These are phyloP conservation scores for Crotalus horridus DNA, from an alignment of 2,113 vertebrate species.

Conservation along the genomic window DNA sequence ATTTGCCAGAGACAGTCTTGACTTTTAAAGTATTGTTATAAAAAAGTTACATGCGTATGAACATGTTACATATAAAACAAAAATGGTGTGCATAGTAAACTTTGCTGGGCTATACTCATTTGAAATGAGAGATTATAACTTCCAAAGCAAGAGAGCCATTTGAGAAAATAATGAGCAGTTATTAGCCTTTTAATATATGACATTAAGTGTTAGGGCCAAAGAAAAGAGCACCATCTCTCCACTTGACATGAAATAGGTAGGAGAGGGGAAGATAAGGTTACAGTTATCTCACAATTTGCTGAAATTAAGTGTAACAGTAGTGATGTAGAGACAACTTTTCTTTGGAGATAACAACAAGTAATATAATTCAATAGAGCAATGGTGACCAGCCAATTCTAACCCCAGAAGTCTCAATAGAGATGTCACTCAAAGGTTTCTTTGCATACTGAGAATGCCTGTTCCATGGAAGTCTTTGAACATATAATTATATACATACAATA, in stretches of 20 bases:
- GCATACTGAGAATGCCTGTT: background rate
- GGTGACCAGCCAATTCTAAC: background rate
- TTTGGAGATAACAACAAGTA: background rate
- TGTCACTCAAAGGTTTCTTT: background rate
- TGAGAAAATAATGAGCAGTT: constrained; percentile 1
- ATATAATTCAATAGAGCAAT: background rate
- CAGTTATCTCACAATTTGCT: background rate
- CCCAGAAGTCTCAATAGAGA: background rate
- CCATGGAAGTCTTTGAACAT: background rate
- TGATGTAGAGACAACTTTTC: background rate
- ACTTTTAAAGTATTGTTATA: background rate
- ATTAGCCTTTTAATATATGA: background rate
- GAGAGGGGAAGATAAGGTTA: background rate
- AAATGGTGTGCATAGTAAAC: background rate
- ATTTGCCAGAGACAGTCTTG: background rate
- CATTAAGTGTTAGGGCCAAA: background rate
- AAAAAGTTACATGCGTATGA: background rate
- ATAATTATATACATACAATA: background rate
- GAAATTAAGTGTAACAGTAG: background rate
- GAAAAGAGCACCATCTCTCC: background rate
- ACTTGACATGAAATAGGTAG: background rate
- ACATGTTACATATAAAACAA: background rate
- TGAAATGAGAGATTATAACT: background rate
- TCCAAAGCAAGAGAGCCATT: background rate
- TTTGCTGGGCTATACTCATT: background rate